Evolutionary conservation across 2,797 vertebrate genomes (phyloP).

Genomic region (Uromys caudimaculatus): DNA sequence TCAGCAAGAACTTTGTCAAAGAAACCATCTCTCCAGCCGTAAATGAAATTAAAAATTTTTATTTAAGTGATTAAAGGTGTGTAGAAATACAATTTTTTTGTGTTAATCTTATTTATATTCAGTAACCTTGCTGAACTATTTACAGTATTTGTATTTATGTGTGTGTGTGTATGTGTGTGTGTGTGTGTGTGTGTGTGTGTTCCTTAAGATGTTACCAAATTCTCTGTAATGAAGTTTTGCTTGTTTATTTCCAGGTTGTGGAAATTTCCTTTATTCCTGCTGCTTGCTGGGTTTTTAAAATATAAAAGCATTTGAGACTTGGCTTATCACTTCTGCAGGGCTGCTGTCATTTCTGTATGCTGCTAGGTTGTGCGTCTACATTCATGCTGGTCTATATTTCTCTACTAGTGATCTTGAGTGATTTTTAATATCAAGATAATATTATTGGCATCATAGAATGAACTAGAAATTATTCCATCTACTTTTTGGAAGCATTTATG

Average conservation of each 20-base stretch:
- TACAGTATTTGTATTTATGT: not conserved
- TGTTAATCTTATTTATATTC: not conserved
- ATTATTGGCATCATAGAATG: not conserved
- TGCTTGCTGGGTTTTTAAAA: not conserved
- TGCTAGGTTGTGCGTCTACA: not conserved
- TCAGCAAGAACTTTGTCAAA: not conserved
- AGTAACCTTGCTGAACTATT: not conserved
- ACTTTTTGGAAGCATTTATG: not conserved
- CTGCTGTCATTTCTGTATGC: not conserved
- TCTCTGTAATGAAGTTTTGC: not conserved
- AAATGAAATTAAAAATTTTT: not conserved
- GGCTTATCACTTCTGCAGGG: not conserved
- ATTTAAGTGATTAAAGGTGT: not conserved
- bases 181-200: not conserved
- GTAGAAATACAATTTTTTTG: not conserved
- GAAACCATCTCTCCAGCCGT: not conserved
- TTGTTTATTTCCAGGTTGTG: not conserved
- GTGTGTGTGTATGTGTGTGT: not conserved
- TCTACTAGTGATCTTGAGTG: not conserved
- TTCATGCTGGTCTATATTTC: not conserved
- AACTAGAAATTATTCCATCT: not conserved
- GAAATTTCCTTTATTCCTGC: not conserved
- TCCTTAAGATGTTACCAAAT: not conserved
- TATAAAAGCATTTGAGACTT: not conserved
- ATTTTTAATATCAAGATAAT: not conserved